phyloP scores from a whole-genome alignment of 2,888 invertebrate species.

The Agriotes lineatus region DNA sequence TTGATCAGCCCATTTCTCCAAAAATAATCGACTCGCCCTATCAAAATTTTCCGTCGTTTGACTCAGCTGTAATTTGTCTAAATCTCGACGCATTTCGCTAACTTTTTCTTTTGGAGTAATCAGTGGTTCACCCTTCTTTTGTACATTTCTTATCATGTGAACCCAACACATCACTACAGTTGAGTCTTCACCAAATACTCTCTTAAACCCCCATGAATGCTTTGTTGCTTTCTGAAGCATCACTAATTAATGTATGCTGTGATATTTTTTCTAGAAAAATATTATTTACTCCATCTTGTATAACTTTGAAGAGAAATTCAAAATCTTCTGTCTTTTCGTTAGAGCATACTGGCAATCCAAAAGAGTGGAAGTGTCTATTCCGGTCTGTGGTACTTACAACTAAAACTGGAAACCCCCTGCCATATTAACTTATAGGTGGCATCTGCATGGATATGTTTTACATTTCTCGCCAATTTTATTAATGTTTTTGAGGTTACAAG shows the following conservation, averaged over 20 bases:
- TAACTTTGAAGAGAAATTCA: neutral
- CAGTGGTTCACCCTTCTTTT: no score
- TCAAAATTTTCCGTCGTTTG: neutral
- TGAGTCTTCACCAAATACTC: no score
- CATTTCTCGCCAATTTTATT: neutral
- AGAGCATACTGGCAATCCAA: slow-evolving; percentile 19
- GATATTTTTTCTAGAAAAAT: neutral
- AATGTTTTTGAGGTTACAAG: neutral
- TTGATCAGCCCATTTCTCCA: neutral
- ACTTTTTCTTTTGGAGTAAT: neutral
- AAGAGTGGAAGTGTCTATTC: slow-evolving; percentile 22
- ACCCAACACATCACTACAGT: no score
- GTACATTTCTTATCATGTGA: no score
- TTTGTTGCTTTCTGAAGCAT: neutral
- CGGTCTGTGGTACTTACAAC: slow-evolving; percentile 13
- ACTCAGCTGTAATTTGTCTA: neutral
- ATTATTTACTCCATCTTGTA: neutral
- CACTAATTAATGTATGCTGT: neutral
- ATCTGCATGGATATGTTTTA: slow-evolving; percentile 22
- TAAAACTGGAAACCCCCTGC: slow-evolving; percentile 29
- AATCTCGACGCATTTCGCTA: neutral
- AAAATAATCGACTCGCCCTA: neutral
- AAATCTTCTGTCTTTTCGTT: no score
- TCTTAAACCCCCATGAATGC: no score
- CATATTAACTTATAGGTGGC: slow-evolving; percentile 27